phyloP scores from a whole-genome alignment of 92 coral and sea anemone species.

The Meandrina meandrites region DNA sequence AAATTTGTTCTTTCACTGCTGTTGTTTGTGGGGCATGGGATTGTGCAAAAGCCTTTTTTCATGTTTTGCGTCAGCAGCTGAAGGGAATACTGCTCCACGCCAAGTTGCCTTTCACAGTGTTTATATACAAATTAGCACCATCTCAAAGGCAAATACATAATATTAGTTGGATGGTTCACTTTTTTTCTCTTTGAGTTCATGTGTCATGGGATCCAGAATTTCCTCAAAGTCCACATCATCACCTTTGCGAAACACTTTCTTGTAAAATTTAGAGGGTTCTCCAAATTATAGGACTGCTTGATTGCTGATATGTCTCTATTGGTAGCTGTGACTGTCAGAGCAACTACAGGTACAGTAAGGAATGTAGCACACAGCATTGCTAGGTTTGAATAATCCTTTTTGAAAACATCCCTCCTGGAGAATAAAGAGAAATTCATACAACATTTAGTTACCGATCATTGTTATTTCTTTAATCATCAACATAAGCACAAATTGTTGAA shows the following conservation, averaged over 20 bases:
- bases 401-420: constrained; percentile 45
- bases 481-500: no score
- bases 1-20: constrained; percentile 58
- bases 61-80: constrained; percentile 21
- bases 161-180: constrained; percentile 35
- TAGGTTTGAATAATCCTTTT: constrained; percentile 46
- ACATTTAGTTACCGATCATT: no score
- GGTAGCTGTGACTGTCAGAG: constrained; percentile 64
- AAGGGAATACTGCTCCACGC: constrained; percentile 46
- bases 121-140: constrained; percentile 59
- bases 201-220: constrained; percentile 39
- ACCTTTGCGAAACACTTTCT: constrained; percentile 41
- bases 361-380: constrained; percentile 62
- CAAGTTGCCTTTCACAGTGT: constrained; percentile 35
- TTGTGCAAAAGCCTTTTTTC: constrained; percentile 61
- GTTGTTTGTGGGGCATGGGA: constrained; percentile 61
- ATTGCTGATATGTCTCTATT: constrained; percentile 36
- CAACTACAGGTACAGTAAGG: constrained; percentile 57
- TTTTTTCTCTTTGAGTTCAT: constrained; percentile 21
- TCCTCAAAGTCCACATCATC: constrained; percentile 42
- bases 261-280: constrained; percentile 37
- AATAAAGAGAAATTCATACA: not conserved
- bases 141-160: constrained; percentile 40
- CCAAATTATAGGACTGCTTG: constrained; percentile 22
- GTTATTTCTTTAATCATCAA: no score